A percentile compares a stretch with the other conserved stretches of the same genome.
Conservation (phyloP, 1,140 invertebrate species). For the Riptortus pedestris region DNA sequence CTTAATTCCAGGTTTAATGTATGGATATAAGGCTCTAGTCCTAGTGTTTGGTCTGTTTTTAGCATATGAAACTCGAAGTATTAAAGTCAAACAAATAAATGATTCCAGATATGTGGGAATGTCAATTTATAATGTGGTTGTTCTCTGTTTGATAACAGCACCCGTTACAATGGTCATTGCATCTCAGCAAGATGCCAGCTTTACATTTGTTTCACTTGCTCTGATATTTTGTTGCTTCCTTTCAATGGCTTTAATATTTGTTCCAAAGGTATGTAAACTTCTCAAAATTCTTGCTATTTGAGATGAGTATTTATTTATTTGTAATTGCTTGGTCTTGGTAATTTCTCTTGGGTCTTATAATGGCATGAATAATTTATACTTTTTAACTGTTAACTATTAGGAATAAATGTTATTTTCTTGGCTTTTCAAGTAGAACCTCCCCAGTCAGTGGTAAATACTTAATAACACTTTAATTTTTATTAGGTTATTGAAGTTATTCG, state of each 20-base stretch:
- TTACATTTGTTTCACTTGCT: slow-evolving; percentile 88
- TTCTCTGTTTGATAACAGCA: slow-evolving; percentile 91
- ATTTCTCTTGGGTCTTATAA: too few species aligned
- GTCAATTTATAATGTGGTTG: slow-evolving; percentile 98
- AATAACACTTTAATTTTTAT: slow-evolving; percentile 8
- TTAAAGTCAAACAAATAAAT: slow-evolving; percentile 88
- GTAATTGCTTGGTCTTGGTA: too few species aligned
- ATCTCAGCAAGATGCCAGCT: slow-evolving; percentile 92
- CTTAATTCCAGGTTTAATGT: slow-evolving; percentile 67
- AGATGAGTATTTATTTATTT: too few species aligned
- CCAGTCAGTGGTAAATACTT: too few species aligned
- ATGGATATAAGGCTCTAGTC: slow-evolving; percentile 92
- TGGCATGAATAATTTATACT: too few species aligned
- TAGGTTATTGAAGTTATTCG: slow-evolving; percentile 74
- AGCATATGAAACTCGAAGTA: slow-evolving; percentile 92
- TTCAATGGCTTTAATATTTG: slow-evolving; percentile 92
- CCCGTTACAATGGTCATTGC: slow-evolving; percentile 94
- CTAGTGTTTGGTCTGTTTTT: slow-evolving; percentile 93
- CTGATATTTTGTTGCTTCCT: slow-evolving; percentile 92
- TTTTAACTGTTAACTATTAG: too few species aligned
- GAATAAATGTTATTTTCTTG: too few species aligned
- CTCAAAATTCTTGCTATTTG: too few species aligned
- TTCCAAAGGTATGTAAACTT: slow-evolving; percentile 78
- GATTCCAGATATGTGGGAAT: slow-evolving; percentile 97
- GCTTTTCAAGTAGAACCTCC: too few species aligned